Percentiles rank a stretch among this genome's conserved stretches.
phyloP scores from a whole-genome alignment of 2,113 vertebrate species.

The Neomonachus schauinslandi region DNA sequence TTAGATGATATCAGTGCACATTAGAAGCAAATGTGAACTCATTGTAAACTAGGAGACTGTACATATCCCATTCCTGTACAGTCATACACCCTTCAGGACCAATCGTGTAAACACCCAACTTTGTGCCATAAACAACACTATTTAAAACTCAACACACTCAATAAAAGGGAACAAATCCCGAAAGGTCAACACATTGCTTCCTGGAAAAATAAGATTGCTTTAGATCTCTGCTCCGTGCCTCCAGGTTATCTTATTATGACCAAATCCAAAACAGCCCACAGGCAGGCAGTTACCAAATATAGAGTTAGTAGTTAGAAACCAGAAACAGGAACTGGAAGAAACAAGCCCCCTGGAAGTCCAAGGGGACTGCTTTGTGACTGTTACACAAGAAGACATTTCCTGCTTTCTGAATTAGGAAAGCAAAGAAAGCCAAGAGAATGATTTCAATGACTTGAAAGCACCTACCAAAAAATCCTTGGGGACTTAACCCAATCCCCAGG shows the following conservation, averaged over 20 bases:
- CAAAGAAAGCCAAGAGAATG: background rate
- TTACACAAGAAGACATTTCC: slow-evolving; percentile 71
- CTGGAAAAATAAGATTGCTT: slow-evolving; percentile 78
- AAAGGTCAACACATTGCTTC: slow-evolving; percentile 67
- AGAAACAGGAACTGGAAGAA: slow-evolving; percentile 75
- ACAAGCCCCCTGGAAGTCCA: slow-evolving; percentile 48
- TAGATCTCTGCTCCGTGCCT: slow-evolving; percentile 60
- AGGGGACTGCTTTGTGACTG: slow-evolving; percentile 50
- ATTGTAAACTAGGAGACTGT: background rate
- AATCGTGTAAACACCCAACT: slow-evolving; percentile 63
- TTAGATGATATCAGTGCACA: slow-evolving; percentile 36
- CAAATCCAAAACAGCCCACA: slow-evolving; percentile 65
- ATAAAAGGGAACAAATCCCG: slow-evolving; percentile 62
- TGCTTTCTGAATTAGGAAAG: slow-evolving; percentile 60
- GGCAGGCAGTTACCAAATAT: slow-evolving; percentile 70
- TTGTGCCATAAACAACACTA: slow-evolving; percentile 64
- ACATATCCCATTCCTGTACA: slow-evolving; percentile 7
- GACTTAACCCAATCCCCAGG: background rate
- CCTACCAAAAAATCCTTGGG: background rate
- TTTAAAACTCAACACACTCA: slow-evolving; percentile 54
- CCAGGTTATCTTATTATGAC: slow-evolving; percentile 73
- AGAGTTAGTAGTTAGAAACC: slow-evolving; percentile 66
- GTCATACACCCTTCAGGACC: slow-evolving; percentile 33
- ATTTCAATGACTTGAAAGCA: slow-evolving; percentile 51
- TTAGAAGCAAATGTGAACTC: slow-evolving; percentile 65